phyloP scores from a whole-genome alignment of 2,113 vertebrate genomes.

The Crocuta crocuta region DNA sequence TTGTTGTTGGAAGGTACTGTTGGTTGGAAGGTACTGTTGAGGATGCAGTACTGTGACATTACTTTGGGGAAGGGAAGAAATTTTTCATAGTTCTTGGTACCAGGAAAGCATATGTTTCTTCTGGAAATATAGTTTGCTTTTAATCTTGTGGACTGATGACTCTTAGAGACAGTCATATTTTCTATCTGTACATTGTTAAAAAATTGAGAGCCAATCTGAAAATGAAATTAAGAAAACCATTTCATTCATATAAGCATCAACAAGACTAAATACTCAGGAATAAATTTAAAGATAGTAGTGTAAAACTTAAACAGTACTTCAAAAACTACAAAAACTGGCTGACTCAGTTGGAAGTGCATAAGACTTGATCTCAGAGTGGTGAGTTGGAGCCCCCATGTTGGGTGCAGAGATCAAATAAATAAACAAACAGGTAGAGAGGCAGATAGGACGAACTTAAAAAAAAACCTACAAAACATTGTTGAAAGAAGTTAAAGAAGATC shows the following conservation, averaged over 20 bases:
- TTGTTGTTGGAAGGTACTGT: background rate
- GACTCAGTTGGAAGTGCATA: no score
- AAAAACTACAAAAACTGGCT: background rate
- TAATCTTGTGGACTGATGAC: background rate
- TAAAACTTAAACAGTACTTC: background rate
- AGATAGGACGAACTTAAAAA: no score
- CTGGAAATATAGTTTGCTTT: conserved; percentile 30
- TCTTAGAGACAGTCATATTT: conserved; percentile 18
- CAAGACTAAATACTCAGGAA: background rate
- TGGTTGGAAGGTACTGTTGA: background rate
- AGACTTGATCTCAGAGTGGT: no score
- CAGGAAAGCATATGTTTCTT: background rate
- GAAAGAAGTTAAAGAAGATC: conserved; percentile 24
- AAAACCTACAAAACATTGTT: background rate
- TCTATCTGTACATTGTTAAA: background rate
- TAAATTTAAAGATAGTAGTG: background rate
- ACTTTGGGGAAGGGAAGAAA: background rate
- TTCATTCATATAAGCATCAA: background rate
- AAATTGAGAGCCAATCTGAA: background rate
- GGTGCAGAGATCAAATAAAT: no score
- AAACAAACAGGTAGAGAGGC: no score
- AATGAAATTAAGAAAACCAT: background rate
- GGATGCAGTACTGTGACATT: background rate
- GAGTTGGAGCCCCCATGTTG: no score
- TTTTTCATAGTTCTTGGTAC: background rate